phyloP scores from a whole-genome alignment of 2,797 vertebrate species.

The Pipistrellus kuhlii region DNA sequence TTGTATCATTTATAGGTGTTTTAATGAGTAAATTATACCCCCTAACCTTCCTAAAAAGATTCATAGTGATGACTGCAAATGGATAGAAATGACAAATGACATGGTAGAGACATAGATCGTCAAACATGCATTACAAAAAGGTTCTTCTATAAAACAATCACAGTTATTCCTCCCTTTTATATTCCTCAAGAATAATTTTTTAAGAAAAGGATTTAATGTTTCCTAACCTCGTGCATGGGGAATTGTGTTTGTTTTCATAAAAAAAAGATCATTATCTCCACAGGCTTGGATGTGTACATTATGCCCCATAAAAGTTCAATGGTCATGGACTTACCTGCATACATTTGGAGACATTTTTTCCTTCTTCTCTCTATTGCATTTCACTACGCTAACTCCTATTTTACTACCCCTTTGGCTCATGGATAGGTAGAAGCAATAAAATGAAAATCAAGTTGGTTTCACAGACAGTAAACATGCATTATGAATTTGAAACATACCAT shows the following conservation, averaged over 20 bases:
- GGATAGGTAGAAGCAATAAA: conserved; percentile 36
- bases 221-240: neutral
- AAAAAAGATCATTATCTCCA: neutral
- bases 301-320: neutral
- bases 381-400: conserved; percentile 34
- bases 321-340: neutral
- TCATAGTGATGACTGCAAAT: neutral
- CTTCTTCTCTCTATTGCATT: neutral
- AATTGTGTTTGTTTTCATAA: conserved; percentile 5
- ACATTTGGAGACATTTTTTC: neutral
- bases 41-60: neutral
- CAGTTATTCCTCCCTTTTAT: neutral
- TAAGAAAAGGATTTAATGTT: neutral
- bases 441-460: neutral
- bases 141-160: neutral
- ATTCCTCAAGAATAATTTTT: neutral
- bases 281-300: neutral
- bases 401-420: conserved; percentile 16
- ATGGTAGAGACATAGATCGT: neutral
- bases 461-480: conserved; percentile 47
- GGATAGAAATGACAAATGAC: neutral
- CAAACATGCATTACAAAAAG: neutral
- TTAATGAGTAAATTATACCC: neutral
- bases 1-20: neutral
- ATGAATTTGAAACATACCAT: conserved; percentile 63